These are phyloP conservation scores for Allophyes oxyacanthae DNA, from an alignment of 2,888 invertebrate species.

Conservation along the genomic window DNA sequence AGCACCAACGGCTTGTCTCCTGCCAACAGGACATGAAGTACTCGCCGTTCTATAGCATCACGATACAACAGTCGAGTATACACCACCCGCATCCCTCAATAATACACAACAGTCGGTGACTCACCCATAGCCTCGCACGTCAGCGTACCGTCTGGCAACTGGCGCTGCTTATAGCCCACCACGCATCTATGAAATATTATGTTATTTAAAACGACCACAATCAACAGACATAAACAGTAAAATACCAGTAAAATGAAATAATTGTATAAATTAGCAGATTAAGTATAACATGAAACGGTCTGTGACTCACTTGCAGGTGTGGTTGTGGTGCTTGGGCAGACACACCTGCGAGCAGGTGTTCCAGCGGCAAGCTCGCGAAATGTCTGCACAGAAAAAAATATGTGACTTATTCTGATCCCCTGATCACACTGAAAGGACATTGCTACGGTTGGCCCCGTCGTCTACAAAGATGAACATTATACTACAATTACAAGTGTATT, in stretches of 20 bases:
- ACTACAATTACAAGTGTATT: no score
- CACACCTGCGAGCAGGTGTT: conserved; percentile 94
- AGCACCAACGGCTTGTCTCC: conserved; percentile 90
- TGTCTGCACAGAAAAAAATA: conserved; percentile 39
- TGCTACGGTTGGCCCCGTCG: no score
- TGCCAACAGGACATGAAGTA: conserved; percentile 62
- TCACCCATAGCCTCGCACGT: conserved; percentile 86
- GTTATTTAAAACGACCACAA: no score
- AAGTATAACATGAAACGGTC: neutral
- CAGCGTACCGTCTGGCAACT: conserved; percentile 70
- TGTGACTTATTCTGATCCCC: neutral
- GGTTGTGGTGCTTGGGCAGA: conserved; percentile 83
- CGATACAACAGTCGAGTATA: no score
- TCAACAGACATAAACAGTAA: no score
- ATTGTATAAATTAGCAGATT: no score
- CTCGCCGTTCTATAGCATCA: no score
- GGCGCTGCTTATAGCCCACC: conserved; percentile 90
- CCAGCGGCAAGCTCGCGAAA: conserved; percentile 89
- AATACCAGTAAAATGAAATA: no score
- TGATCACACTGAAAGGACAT: no score
- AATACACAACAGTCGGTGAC: conserved; percentile 56
- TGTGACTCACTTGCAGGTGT: conserved; percentile 80
- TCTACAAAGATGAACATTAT: no score
- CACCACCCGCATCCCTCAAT: no score
- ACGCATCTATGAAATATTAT: conserved; percentile 87